phyloP scores from a whole-genome alignment of 2,113 vertebrate genomes.

The Datnioides undecimradiatus region DNA sequence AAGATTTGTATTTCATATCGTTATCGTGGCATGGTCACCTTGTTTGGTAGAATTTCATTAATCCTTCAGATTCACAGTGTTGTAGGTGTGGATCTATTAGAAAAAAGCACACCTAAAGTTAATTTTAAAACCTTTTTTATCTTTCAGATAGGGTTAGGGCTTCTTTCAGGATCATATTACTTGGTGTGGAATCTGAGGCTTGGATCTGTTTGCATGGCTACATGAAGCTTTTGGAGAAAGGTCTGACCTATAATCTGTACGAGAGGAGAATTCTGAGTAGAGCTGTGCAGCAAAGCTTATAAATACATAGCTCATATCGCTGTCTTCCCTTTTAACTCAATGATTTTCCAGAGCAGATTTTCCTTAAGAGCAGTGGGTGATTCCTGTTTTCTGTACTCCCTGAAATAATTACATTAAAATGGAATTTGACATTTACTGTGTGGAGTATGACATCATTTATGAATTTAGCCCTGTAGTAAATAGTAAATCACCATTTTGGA shows the following conservation, averaged over 20 bases:
- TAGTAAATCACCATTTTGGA: constrained; percentile 14
- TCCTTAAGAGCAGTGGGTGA: neutral
- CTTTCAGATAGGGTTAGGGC: constrained; percentile 20
- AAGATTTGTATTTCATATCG: neutral
- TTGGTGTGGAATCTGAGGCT: constrained; percentile 25
- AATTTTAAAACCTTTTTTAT: constrained; percentile 33
- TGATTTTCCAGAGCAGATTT: neutral
- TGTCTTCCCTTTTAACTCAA: neutral
- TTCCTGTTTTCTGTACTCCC: constrained; percentile 14
- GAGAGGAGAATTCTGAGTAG: constrained; percentile 19
- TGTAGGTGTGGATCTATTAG: neutral
- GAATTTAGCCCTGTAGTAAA: neutral
- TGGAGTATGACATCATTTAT: constrained; percentile 26
- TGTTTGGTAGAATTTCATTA: constrained; percentile 11
- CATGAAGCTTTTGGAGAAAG: constrained; percentile 36
- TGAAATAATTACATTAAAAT: constrained; percentile 31
- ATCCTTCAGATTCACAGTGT: neutral
- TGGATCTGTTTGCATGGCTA: constrained; percentile 32
- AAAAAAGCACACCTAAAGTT: neutral
- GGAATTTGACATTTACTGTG: constrained; percentile 43
- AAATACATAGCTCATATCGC: neutral
- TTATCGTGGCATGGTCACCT: neutral
- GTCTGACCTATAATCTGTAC: constrained; percentile 36
- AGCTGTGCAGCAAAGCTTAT: neutral
- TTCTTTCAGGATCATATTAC: constrained; percentile 30